Evolutionary conservation across 2,797 vertebrate genomes (phyloP).

Genomic region (Chiloscyllium punctatum): DNA sequence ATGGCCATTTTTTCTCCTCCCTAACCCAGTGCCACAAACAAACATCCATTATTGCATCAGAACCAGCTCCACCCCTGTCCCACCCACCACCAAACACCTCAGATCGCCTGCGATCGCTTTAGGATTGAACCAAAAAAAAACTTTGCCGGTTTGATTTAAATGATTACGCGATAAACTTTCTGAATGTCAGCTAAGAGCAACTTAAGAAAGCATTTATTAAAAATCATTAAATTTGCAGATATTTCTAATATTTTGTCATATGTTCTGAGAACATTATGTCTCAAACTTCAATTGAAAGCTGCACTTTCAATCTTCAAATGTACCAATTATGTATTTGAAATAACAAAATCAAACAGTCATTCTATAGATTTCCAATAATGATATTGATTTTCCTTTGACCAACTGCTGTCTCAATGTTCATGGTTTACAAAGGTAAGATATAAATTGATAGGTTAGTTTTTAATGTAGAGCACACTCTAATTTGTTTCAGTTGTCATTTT

Average conservation of each 20-base stretch:
- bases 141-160: background rate
- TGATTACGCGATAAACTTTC: background rate
- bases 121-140: background rate
- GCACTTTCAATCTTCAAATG: background rate
- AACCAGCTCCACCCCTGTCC: background rate
- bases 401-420: background rate
- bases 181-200: background rate
- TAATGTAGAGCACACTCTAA: background rate
- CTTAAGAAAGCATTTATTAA: background rate
- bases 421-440: background rate
- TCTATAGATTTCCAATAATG: conserved; percentile 9
- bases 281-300: background rate
- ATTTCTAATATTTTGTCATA: background rate
- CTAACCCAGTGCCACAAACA: background rate
- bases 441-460: background rate
- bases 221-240: background rate
- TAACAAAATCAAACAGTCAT: background rate
- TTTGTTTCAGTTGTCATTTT: background rate
- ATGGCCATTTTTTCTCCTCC: background rate
- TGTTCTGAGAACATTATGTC: background rate
- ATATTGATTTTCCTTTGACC: background rate
- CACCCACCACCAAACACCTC: too few species aligned
- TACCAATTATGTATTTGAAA: background rate
- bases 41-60: too few species aligned
- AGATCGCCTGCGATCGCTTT: background rate